Conservation (phyloP, 92 coral and sea anemone genomes). For the Zoanthus solanderi region DNA sequence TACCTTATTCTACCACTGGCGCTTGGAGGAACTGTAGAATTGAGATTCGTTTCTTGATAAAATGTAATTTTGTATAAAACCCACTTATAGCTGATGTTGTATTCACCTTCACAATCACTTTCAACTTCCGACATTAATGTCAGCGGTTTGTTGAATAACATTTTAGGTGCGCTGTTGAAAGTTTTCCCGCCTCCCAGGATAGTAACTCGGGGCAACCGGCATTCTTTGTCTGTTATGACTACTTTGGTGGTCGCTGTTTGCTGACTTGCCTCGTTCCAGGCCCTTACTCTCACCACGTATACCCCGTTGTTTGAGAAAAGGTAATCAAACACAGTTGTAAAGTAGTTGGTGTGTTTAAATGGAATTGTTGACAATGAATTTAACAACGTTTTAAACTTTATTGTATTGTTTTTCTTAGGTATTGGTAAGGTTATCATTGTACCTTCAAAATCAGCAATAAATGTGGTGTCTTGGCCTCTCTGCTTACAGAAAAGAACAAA, state of each 20-base stretch:
- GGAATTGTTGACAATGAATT: conserved; percentile 67
- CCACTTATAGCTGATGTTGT: conserved; percentile 70
- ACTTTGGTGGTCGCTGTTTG: conserved; percentile 62
- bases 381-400: conserved; percentile 29
- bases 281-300: conserved; percentile 67
- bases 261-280: conserved; percentile 68
- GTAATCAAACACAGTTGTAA: conserved; percentile 61
- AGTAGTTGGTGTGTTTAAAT: conserved; percentile 67
- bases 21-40: conserved; percentile 79
- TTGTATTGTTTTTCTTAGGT: conserved; percentile 20
- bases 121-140: conserved; percentile 72
- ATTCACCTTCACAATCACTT: conserved; percentile 43
- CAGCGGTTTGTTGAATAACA: conserved; percentile 69
- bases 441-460: conserved; percentile 69
- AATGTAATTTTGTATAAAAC: conserved; percentile 68
- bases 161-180: conserved; percentile 36
- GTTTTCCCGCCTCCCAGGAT: conserved; percentile 78
- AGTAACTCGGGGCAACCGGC: conserved; percentile 66
- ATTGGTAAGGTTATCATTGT: conserved; percentile 12
- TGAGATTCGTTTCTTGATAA: conserved; percentile 37
- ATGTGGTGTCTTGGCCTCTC: conserved; percentile 73
- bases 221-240: conserved; percentile 64
- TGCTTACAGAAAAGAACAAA: conserved; percentile 83
- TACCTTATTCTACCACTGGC: conserved; percentile 63
- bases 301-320: conserved; percentile 54